Percentiles rank a stretch among this genome's conserved stretches.
Conservation (phyloP, 2,113 vertebrate species). For the Amphiprion percula region DNA sequence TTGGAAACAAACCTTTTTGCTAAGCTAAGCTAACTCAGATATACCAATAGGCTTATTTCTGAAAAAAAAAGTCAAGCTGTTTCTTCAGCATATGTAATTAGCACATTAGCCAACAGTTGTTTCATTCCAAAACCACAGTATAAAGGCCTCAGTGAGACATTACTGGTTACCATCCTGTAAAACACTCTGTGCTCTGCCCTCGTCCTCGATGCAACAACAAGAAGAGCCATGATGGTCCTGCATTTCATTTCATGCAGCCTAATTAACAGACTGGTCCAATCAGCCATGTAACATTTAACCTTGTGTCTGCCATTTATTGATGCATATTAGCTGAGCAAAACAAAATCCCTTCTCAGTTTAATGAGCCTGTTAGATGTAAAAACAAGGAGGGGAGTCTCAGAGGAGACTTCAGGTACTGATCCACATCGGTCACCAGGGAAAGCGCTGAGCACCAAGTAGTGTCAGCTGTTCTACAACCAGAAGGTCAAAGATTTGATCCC, state of each 20-base stretch:
- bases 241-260: neutral
- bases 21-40: no score
- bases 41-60: no score
- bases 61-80: no score
- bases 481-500: neutral
- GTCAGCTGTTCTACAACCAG: neutral
- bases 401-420: neutral
- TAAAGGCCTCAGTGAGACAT: no score
- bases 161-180: neutral
- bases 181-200: neutral
- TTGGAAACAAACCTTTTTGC: no score
- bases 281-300: constrained; percentile 16
- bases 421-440: neutral
- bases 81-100: no score
- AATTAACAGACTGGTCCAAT: constrained; percentile 1
- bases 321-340: constrained; percentile 10
- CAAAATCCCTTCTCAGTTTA: neutral
- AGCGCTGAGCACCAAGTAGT: neutral
- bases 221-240: neutral
- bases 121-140: no score
- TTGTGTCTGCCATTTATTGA: constrained; percentile 18
- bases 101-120: no score
- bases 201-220: neutral
- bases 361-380: neutral
- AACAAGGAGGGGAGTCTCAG: neutral